Conservation (phyloP, 2,888 invertebrate species). For the Pollenia labialis region DNA sequence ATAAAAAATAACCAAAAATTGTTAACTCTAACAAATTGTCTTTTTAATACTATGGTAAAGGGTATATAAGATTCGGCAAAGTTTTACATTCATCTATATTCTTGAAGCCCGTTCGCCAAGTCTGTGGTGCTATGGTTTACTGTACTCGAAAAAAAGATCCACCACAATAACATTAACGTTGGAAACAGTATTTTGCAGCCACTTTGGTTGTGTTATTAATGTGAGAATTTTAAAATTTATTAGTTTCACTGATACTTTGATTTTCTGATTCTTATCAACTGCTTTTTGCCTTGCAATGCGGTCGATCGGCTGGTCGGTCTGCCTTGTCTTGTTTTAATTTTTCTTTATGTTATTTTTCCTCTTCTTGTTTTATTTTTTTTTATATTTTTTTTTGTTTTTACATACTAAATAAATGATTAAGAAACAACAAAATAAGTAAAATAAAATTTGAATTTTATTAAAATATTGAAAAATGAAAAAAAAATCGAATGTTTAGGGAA, state of each 20-base stretch:
- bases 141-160: slow-evolving; percentile 36
- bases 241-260: slow-evolving; percentile 75
- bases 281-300: slow-evolving; percentile 57
- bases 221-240: slow-evolving; percentile 81
- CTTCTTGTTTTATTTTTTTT: slow-evolving; percentile 35
- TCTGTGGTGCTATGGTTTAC: slow-evolving; percentile 20
- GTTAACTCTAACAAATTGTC: too few relatives aligned
- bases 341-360: slow-evolving; percentile 51
- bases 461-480: slow-evolving; percentile 61
- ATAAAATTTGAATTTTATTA: slow-evolving; percentile 70
- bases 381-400: slow-evolving; percentile 16
- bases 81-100: neutral
- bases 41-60: too few relatives aligned
- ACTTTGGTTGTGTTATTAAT: slow-evolving; percentile 77
- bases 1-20: too few relatives aligned
- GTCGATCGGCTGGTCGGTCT: slow-evolving; percentile 31
- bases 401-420: slow-evolving; percentile 55
- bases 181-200: slow-evolving; percentile 67
- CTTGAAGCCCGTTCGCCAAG: slow-evolving; percentile 20
- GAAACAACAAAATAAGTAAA: slow-evolving; percentile 58
- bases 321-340: slow-evolving; percentile 64
- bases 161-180: slow-evolving; percentile 41
- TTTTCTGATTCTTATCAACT: slow-evolving; percentile 72
- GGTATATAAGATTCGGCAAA: too few relatives aligned
- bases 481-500: slow-evolving; percentile 5